phyloP scores from a whole-genome alignment of 2,888 invertebrate genomes.

The Ormyrus labotus region DNA sequence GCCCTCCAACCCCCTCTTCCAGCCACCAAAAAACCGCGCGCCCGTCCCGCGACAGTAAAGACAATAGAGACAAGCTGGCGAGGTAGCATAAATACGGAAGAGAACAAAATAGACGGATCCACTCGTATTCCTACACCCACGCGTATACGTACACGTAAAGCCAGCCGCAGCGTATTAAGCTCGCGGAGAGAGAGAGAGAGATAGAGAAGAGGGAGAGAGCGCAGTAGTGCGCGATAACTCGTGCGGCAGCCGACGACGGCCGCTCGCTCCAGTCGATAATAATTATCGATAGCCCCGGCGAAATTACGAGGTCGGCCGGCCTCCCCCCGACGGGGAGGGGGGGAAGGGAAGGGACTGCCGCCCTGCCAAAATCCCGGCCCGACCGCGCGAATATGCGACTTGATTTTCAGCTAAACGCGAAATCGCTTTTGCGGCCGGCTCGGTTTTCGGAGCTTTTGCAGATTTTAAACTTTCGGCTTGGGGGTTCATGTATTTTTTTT shows the following conservation, averaged over 20 bases:
- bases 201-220: background rate
- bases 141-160: too few relatives aligned
- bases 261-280: slow-evolving; percentile 42
- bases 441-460: too few relatives aligned
- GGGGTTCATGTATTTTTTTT: too few relatives aligned
- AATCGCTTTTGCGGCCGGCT: too few relatives aligned
- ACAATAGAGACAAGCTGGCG: background rate
- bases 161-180: too few relatives aligned
- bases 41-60: background rate
- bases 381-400: slow-evolving; percentile 16
- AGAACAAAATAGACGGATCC: too few relatives aligned
- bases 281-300: slow-evolving; percentile 50
- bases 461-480: too few relatives aligned
- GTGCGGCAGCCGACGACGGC: slow-evolving; percentile 6
- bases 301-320: slow-evolving; percentile 32
- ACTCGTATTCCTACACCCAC: too few relatives aligned
- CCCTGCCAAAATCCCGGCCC: background rate
- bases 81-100: background rate
- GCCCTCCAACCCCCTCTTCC: too few relatives aligned
- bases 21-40: background rate
- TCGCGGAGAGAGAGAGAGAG: background rate
- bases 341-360: background rate
- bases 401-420: too few relatives aligned
- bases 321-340: background rate
- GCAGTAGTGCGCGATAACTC: slow-evolving; percentile 23